Evolutionary conservation across 2,888 invertebrate genomes (phyloP), one percentile per base, ranked within the genome.

Genomic region (Cynaeus angustus): DNA sequence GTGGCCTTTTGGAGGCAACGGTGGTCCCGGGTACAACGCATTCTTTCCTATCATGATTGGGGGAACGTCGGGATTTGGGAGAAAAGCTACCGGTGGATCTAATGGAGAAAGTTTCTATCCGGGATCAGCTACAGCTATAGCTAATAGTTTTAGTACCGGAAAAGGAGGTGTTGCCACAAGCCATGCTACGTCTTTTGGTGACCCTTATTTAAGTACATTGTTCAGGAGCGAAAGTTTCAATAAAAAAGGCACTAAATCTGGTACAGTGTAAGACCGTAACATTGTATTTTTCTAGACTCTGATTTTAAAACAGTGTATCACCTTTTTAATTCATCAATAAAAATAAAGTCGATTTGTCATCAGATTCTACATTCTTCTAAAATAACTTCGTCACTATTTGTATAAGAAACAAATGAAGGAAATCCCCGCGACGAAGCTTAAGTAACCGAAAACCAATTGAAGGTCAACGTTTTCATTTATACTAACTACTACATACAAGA

Each of bases 71-170:
- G 71, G 74, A 21, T 58, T 66, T 4, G 68, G 75, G 10, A 75
- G 81, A 4, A 74, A 78, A 33, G 74, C 78, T 3, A 72, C 75
- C 7, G 83, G 87, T 55, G 82, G 84, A 0, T 41, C 41, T 3
- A 41, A 70, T 12, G 81, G 82, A 0, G 85, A 83, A 0, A 85
- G 85, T 0, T 85, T 86, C 13, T 85, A 85, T n/a, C 87, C 88
- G 0, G 89, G 90, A 2, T 87, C 89, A 0, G 88, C 91, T 8
- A 91, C 90, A 0, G 92, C 92, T 1, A 88, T 92, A 12, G 92
- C 92, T 26, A 92, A 92, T 79, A 91, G 91, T 66, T 92, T 90
- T 81, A 92, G 91, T 79, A 92, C 91, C 0, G 90, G 90, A 0
- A 88, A 89, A 72, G 90, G 92, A 1, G 92, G 92, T 0, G 89